Conservation (phyloP, 1,140 invertebrate species). For the Psilanteris sp. region DNA sequence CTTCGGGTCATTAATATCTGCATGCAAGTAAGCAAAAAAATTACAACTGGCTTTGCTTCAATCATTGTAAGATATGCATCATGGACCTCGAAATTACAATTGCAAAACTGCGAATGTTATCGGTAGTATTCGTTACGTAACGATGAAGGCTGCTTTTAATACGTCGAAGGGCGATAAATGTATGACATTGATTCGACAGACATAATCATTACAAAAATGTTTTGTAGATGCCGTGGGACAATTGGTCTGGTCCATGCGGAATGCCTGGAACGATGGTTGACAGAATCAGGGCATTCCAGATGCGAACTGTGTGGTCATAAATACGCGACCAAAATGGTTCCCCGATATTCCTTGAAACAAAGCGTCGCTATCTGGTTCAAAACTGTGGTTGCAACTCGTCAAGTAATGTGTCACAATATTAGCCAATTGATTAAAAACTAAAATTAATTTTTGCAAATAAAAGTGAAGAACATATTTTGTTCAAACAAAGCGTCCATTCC, state of each 20-base stretch:
- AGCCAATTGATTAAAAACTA: too few relatives aligned
- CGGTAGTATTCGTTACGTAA: constrained; percentile 14
- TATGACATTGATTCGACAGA: constrained; percentile 16
- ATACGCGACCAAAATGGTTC: constrained; percentile 80
- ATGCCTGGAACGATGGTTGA: constrained; percentile 86
- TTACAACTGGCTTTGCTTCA: not conserved
- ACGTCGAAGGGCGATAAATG: constrained; percentile 4
- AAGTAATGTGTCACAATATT: constrained; percentile 65
- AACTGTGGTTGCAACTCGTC: constrained; percentile 81
- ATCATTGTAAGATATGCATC: constrained; percentile 2
- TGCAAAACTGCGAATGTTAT: constrained; percentile 25
- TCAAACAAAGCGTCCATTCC: too few relatives aligned
- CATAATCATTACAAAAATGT: constrained; percentile 19
- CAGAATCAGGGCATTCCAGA: constrained; percentile 81
- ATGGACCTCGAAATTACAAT: constrained; percentile 21
- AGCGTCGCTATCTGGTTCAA: constrained; percentile 81
- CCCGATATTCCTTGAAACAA: constrained; percentile 79
- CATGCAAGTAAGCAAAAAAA: constrained; percentile 72
- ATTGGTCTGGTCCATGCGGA: constrained; percentile 84
- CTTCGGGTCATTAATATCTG: constrained; percentile 72
- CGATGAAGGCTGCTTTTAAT: not conserved
- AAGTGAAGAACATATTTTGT: too few relatives aligned
- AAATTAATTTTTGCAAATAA: too few relatives aligned
- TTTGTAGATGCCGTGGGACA: constrained; percentile 83
- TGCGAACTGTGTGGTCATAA: constrained; percentile 83